These are phyloP conservation scores for Chrysochloris asiatica DNA, from an alignment of 2,113 vertebrate species.

Conservation along the genomic window DNA sequence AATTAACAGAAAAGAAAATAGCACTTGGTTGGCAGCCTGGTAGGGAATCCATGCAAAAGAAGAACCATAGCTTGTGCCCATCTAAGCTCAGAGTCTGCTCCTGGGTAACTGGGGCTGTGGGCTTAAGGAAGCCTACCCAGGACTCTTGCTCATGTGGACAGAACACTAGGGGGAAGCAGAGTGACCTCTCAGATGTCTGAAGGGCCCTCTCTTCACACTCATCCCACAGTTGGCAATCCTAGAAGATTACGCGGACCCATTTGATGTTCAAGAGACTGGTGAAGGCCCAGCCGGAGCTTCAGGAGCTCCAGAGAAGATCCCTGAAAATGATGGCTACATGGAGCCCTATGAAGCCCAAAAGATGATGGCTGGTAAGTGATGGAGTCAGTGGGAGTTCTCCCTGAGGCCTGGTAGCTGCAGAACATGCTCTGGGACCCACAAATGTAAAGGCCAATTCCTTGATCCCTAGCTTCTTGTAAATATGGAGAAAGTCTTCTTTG, in stretches of 20 bases:
- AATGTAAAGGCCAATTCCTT: neutral
- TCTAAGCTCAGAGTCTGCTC: neutral
- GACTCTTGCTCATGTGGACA: neutral
- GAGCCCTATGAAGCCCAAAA: slow-evolving; percentile 98
- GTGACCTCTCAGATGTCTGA: neutral
- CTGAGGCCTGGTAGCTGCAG: neutral
- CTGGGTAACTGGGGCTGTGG: neutral
- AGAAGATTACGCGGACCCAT: slow-evolving; percentile 98
- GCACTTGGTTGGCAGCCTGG: neutral
- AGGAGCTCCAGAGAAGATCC: slow-evolving; percentile 87
- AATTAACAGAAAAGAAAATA: neutral
- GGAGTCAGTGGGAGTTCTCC: neutral
- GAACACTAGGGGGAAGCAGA: neutral
- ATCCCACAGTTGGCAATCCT: slow-evolving; percentile 91
- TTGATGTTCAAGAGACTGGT: slow-evolving; percentile 91
- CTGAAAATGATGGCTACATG: slow-evolving; percentile 98
- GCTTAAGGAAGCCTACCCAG: neutral
- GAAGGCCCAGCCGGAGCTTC: slow-evolving; percentile 81
- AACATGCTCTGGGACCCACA: neutral
- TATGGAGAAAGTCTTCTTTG: neutral
- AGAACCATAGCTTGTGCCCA: neutral
- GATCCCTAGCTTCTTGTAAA: neutral
- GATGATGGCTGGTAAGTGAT: slow-evolving; percentile 95
- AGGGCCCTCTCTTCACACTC: neutral
- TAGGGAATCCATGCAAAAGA: neutral